Evolutionary conservation across 2,888 invertebrate genomes (phyloP), one percentile per base, ranked within the genome.

Genomic region (Tachina fera): DNA sequence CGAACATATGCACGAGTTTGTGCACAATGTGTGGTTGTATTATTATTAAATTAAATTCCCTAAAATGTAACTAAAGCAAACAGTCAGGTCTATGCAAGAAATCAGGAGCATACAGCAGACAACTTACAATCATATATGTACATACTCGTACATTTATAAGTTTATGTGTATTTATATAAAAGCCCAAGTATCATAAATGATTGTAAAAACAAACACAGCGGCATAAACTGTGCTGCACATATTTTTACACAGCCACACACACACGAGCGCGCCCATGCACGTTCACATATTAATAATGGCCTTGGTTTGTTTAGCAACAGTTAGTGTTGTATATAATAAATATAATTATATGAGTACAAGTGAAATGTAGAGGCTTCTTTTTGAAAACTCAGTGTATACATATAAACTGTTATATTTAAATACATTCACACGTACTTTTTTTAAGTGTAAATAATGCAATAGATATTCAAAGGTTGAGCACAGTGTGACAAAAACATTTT

Each of bases 261-360:
- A 19, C 9, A 45, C 14, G 2, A 0, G 2, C 4, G 47, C 43
- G 31, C 31, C 0, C 5, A 31, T 31, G 31, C 31, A 6, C 6
- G 43, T 19, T 58, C 41, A 19, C 22, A 51, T 19, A 14, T 49
- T 49, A 61, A 75, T 58, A 19, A 47, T 71, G 80, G 58, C 85
- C 75, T 82, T 79, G 85, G 82, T 79, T 82, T 82, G 65, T 86
- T 82, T 86, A 82, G 85, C 75, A 79, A 79, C 78, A 86, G 82
- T 86, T 85, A 63, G 84, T 77, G 61, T 85, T 82, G 49, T 78
- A 82, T 41, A 82, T 41, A 79, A 82, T 82, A 86, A 85, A 82
- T 70, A 79, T 75, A 82, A 82, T 86, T 82, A 82, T 70, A 65
- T 71, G 31, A 83, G 63, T 63, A 43, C 39, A 68, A 79, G 31